Percentiles rank a stretch among this genome's conserved stretches.
Conservation (phyloP, 2,113 vertebrate species). For the Eudorcas thomsonii region DNA sequence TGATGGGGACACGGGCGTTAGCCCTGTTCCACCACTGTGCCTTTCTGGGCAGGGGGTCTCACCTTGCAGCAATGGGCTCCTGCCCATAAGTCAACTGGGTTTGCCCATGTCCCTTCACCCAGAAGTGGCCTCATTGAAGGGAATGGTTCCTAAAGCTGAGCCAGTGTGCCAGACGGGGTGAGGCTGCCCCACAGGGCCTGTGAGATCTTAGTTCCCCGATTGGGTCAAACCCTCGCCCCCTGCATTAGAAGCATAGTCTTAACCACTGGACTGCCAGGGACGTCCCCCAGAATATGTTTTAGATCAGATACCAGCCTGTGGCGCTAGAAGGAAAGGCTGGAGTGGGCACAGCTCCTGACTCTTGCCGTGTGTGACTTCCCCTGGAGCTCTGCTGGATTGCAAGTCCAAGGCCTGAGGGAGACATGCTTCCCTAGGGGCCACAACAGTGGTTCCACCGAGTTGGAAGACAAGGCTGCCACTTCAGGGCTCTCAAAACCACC, state of each 20-base stretch:
- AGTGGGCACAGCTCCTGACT: not conserved
- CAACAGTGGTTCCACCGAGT: not conserved
- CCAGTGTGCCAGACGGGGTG: fast-evolving
- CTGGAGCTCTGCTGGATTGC: not conserved
- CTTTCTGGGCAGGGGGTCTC: not conserved
- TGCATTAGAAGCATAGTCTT: not conserved
- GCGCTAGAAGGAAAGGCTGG: not conserved
- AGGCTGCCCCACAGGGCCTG: not conserved
- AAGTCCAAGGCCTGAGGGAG: not conserved
- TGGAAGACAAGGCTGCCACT: not conserved
- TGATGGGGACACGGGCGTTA: not conserved
- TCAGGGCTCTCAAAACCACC: not conserved
- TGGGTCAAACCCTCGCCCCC: not conserved
- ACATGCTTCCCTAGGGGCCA: not conserved
- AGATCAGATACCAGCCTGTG: not conserved
- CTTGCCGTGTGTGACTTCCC: not conserved
- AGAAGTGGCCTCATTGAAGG: not conserved
- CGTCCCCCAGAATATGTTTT: not conserved
- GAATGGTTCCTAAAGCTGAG: not conserved
- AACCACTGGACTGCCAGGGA: not conserved
- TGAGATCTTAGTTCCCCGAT: not conserved
- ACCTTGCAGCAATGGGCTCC: fast-evolving
- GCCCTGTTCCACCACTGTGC: not conserved
- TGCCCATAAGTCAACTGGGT: not conserved
- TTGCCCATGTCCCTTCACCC: not conserved